phyloP scores from a whole-genome alignment of 2,797 vertebrate species.

The Sandelia bainsii region DNA sequence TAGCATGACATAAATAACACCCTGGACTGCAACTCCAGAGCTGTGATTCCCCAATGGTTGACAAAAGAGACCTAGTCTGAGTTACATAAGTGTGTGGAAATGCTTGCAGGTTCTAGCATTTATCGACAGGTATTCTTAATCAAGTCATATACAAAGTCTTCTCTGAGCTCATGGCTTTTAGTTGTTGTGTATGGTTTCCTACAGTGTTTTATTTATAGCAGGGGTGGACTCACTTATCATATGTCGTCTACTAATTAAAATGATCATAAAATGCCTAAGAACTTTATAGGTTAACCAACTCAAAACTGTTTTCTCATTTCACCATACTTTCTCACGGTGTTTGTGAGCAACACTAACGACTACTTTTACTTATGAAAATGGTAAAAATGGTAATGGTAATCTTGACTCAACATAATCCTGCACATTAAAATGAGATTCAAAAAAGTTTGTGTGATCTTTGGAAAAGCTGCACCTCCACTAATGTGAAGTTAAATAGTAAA shows the following conservation, averaged over 20 bases:
- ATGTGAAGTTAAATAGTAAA: not conserved
- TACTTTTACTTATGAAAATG: not conserved
- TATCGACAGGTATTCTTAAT: not conserved
- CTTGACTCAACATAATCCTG: no score
- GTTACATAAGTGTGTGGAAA: not conserved
- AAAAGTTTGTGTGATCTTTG: not conserved
- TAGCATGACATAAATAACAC: slow-evolving; percentile 34
- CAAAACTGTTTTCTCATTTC: not conserved
- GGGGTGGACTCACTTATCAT: not conserved
- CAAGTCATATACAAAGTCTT: not conserved
- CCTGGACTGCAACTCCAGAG: slow-evolving; percentile 2
- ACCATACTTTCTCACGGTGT: no score
- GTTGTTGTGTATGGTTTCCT: not conserved
- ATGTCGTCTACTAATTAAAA: not conserved
- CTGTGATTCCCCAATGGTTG: not conserved
- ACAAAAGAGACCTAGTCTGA: not conserved
- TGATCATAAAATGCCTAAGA: not conserved
- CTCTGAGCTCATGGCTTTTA: not conserved
- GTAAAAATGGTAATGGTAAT: no score
- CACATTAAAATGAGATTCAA: not conserved
- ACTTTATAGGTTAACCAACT: not conserved
- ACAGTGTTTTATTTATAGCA: not conserved
- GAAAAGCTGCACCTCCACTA: not conserved
- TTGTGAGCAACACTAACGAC: not conserved
- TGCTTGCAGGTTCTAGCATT: not conserved